Base-by-base conservation (phyloP, 2,888 invertebrate species). In the Oxyteleia sp. region DNA sequence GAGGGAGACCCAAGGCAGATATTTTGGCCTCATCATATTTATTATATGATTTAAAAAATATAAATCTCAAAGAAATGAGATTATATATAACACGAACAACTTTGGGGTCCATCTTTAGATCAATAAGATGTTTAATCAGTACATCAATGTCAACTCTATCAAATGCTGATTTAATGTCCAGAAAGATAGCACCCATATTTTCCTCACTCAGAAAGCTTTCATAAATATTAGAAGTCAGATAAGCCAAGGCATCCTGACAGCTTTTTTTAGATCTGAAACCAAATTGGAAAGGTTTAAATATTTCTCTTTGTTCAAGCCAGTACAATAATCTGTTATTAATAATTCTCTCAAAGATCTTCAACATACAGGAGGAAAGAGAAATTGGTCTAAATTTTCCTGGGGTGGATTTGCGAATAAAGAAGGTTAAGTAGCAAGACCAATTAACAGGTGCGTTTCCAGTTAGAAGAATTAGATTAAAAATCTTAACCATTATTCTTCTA, bases 381-480 rank as follows among this genome's bases (percentile, higher is more conserved):
- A 68, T 68, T 7, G 68, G 68, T 1, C 68, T 11, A 45, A 55
- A 68, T 45, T 68, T 68, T 7, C 68, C 68, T 0, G 29, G 29
- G 4, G 4, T 15, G 8, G 26, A 16, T 55, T 68, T 68, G 0
- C 55, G 68, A 13, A 68, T 53, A 10, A 68, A 15, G 32, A 68
- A 68, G 0, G 13, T 18, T 7, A 68, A n/a, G n/a, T 68, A 68
- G 4, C 1, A 15, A n/a, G 13, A 10, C 68, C 68, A 68, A n/a
- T n/a, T n/a, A n/a, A n/a, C n/a, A n/a, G n/a, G n/a, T n/a, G n/a
- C n/a, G n/a, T n/a, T n/a, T n/a, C n/a, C n/a, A n/a, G n/a, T n/a
- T n/a, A n/a, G n/a, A n/a, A n/a, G n/a, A n/a, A n/a, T n/a, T n/a
- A n/a, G n/a, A n/a, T n/a, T n/a, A n/a, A n/a, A n/a, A n/a, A n/a